These are phyloP conservation scores for Coelopa pilipes DNA, from an alignment of 2,888 invertebrate genomes.

Conservation along the genomic window DNA sequence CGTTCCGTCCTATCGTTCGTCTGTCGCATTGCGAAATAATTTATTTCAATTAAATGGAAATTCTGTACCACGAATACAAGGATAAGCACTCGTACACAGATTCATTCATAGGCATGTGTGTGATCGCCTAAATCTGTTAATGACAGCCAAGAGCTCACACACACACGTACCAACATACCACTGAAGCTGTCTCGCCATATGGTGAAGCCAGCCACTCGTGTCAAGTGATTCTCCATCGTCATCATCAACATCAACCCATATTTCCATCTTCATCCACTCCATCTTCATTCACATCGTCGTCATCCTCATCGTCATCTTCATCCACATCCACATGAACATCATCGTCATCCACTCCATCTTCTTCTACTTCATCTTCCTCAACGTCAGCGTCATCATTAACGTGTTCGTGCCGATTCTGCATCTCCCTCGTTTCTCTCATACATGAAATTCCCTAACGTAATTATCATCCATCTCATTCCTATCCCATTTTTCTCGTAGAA, in stretches of 20 bases:
- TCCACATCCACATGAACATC: background rate
- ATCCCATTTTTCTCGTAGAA: too few species aligned
- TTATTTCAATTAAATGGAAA: background rate
- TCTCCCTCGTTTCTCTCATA: too few species aligned
- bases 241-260: too few species aligned
- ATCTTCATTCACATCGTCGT: background rate
- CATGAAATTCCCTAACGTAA: background rate
- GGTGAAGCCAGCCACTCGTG: conserved; percentile 4
- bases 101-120: background rate
- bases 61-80: background rate
- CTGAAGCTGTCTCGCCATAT: too few species aligned
- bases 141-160: conserved; percentile 5
- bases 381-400: too few species aligned
- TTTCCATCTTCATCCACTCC: too few species aligned
- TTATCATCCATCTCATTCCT: too few species aligned
- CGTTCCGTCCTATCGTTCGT: background rate
- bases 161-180: background rate
- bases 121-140: background rate
- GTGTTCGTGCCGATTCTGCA: too few species aligned
- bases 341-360: background rate
- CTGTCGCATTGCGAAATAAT: background rate
- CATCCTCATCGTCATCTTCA: background rate
- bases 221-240: background rate
- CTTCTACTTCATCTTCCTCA: too few species aligned
- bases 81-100: background rate